Base-by-base conservation (phyloP, 2,888 invertebrate species). In the Byasa hedistus region DNA sequence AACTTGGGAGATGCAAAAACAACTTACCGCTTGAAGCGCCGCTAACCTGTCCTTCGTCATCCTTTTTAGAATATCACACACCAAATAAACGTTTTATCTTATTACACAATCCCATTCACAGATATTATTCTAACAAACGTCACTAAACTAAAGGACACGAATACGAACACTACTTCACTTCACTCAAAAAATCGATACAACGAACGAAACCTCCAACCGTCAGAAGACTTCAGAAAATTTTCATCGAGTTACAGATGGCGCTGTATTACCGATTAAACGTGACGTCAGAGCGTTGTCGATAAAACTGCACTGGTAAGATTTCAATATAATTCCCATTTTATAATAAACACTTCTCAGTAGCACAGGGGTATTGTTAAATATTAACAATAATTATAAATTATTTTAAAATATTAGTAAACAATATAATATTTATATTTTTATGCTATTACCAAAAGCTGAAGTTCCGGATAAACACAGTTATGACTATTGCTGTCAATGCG, bases 1-100 rank as follows among this genome's bases (percentile, higher is more conserved):
- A 79, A 76, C 77, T 77, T 75, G 77, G 78, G 80, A 80, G 80
- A 83, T 44, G 78, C 73, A 80, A 78, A 80, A 83, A 77, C 73
- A 80, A 89, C 96, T 95, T 93, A 96, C 97, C 95, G 97, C 97
- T 94, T 97, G 97, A 84, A 98, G 95, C 92, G 97, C 98, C 93
- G 97, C 97, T 94, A 98, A 95, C 95, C 97, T 97, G 94, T 98
- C 98, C 95, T 98, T 98, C 93, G 97, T 97, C 97, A 97, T 98
- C 91, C 89, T 94, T 91, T 89, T 91, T 82, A 87, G 89, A 90
- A 87, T 91, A 92, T 93, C 93, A 94, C 94, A 93, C 93, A 93
- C 93, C 93, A 93, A 92, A 86, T 90, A 92, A 92, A 93, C 92
- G 93, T 93, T 92, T 92, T 90, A 89, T 92, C 93, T 94, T 92